A percentile compares a stretch with the other conserved stretches of the same genome.
Evolutionary conservation across 1,140 invertebrate genomes (phyloP).

Genomic region (Cheumatopsyche charites): DNA sequence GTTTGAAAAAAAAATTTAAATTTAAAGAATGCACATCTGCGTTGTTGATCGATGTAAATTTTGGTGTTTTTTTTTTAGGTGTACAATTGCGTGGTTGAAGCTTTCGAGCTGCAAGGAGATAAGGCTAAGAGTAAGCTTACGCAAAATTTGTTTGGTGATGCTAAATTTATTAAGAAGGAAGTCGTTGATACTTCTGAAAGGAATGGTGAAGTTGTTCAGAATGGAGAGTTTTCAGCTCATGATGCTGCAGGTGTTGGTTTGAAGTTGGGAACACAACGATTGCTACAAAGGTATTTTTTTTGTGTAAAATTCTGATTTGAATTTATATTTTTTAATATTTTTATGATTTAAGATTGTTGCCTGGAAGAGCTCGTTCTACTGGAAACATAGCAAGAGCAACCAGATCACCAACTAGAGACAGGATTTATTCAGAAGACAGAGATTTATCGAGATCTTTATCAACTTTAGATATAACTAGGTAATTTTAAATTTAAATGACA

Average conservation of each 20-base stretch:
- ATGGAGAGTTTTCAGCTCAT: conserved; percentile 26
- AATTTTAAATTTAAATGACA: neutral
- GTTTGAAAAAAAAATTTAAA: no score
- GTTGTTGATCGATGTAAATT: no score
- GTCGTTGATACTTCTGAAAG: neutral
- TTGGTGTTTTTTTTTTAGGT: conserved; percentile 50
- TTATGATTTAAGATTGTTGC: conserved; percentile 37
- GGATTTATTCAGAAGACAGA: conserved; percentile 19
- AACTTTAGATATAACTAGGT: conserved; percentile 42
- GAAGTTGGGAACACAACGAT: conserved; percentile 35
- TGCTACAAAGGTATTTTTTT: conserved; percentile 39
- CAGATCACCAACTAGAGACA: neutral
- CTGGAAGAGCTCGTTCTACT: conserved; percentile 42
- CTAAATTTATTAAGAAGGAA: conserved; percentile 23
- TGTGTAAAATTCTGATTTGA: neutral
- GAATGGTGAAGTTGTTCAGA: neutral
- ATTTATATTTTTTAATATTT: neutral
- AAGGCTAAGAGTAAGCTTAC: conserved; percentile 50
- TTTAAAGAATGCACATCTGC: no score
- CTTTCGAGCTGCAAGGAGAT: conserved; percentile 57
- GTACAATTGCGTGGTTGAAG: conserved; percentile 58
- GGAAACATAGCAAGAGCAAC: conserved; percentile 42
- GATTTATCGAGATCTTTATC: conserved; percentile 41
- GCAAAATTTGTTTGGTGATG: conserved; percentile 48
- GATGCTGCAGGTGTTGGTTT: conserved; percentile 21